These are phyloP conservation scores for Eurois occulta DNA, from an alignment of 2,888 invertebrate species.

Conservation along the genomic window DNA sequence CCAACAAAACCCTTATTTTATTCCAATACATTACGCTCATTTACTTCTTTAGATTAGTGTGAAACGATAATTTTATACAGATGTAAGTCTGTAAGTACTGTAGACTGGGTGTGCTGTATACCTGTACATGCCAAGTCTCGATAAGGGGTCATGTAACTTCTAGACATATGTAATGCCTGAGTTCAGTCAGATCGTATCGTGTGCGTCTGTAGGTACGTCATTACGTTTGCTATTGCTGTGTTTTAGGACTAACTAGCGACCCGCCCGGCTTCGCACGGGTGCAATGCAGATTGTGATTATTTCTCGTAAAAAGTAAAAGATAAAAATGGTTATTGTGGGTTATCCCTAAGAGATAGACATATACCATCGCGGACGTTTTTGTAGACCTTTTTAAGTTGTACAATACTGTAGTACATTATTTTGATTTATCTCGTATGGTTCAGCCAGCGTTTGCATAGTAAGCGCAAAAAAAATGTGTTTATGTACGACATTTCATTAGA, in stretches of 20 bases:
- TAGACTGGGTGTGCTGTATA: background rate
- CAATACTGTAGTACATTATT: too few relatives aligned
- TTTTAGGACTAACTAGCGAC: constrained; percentile 19
- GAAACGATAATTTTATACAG: constrained; percentile 32
- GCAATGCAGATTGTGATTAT: too few relatives aligned
- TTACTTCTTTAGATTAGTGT: constrained; percentile 15
- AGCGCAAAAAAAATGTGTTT: too few relatives aligned
- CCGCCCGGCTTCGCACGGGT: too few relatives aligned
- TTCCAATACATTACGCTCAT: constrained; percentile 8
- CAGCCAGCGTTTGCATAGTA: too few relatives aligned
- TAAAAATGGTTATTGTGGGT: too few relatives aligned
- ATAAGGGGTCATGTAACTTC: constrained; percentile 34
- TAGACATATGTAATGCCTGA: constrained; percentile 20
- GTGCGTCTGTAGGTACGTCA: constrained; percentile 2
- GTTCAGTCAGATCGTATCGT: constrained; percentile 12
- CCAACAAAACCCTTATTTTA: background rate
- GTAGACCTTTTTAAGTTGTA: too few relatives aligned
- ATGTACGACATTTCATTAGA: too few relatives aligned
- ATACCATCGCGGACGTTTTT: too few relatives aligned
- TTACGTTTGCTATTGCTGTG: constrained; percentile 18
- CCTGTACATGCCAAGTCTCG: constrained; percentile 1
- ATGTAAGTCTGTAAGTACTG: constrained; percentile 5
- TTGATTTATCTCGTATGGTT: too few relatives aligned
- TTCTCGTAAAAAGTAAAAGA: too few relatives aligned
- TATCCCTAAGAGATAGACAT: too few relatives aligned